phyloP scores from a whole-genome alignment of 2,888 invertebrate species.

The Scaptomyza cyrtandrae region DNA sequence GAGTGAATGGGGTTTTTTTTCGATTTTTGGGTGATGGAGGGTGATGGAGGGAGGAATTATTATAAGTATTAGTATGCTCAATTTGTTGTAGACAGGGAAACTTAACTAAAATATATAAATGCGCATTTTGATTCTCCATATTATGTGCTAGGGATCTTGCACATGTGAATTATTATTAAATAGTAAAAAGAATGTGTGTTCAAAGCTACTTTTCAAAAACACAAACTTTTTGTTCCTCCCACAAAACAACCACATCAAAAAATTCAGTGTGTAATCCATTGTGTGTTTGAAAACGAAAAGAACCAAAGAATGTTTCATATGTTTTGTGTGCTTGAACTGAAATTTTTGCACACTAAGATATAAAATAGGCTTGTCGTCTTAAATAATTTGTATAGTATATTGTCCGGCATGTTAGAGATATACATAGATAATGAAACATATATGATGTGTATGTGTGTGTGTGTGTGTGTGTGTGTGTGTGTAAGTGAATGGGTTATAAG shows the following conservation, averaged over 20 bases:
- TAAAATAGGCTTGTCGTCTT: constrained; percentile 3
- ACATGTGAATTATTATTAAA: constrained; percentile 7
- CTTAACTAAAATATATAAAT: constrained; percentile 33
- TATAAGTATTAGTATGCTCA: constrained; percentile 59
- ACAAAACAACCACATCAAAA: constrained; percentile 30
- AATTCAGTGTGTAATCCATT: neutral
- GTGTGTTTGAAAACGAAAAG: constrained; percentile 1
- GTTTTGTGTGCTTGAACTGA: constrained; percentile 20
- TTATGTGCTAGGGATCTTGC: neutral
- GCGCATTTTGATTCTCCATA: constrained; percentile 21
- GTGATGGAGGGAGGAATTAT: constrained; percentile 5
- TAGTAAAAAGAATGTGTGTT: constrained; percentile 1
- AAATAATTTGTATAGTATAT: constrained; percentile 8
- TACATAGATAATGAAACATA: constrained; percentile 18
- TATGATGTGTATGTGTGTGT: neutral
- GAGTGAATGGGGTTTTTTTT: constrained; percentile 5
- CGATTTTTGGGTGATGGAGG: constrained; percentile 7
- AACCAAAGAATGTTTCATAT: constrained; percentile 5
- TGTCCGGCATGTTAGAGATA: constrained; percentile 22
- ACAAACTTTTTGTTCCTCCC: constrained; percentile 21
- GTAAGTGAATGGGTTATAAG: neutral
- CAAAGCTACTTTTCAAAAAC: constrained; percentile 20
- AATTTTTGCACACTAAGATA: constrained; percentile 16
- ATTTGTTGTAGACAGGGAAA: constrained; percentile 28
- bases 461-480: neutral